phyloP scores from a whole-genome alignment of 2,888 invertebrate species.

The Agrochola lota region DNA sequence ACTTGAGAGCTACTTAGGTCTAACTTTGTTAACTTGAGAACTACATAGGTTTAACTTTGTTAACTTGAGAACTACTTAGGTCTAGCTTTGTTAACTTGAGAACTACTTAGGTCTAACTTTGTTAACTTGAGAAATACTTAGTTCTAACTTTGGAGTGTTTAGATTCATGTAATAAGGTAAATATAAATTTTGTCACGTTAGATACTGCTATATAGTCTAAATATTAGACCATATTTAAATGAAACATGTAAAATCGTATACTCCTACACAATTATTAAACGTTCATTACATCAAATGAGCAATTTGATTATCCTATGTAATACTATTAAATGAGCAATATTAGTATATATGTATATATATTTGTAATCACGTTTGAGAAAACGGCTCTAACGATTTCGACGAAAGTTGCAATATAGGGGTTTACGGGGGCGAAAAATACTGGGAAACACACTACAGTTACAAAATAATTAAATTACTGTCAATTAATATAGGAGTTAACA shows the following conservation, averaged over 20 bases:
- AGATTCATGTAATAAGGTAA: not conserved
- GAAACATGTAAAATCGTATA: not conserved
- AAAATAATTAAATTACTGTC: slow-evolving; percentile 8
- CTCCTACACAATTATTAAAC: not conserved
- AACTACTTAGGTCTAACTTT: too few relatives aligned
- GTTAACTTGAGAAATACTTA: not conserved
- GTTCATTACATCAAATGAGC: not conserved
- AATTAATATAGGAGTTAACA: slow-evolving; percentile 26
- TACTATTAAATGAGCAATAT: too few relatives aligned
- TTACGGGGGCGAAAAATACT: too few relatives aligned
- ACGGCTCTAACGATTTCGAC: too few relatives aligned
- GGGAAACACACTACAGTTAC: not conserved
- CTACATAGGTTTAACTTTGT: too few relatives aligned
- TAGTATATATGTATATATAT: too few relatives aligned
- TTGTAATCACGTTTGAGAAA: too few relatives aligned
- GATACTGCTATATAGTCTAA: not conserved
- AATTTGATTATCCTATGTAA: not conserved
- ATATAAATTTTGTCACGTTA: not conserved
- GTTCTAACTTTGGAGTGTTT: not conserved
- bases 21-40: too few relatives aligned
- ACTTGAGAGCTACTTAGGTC: not conserved
- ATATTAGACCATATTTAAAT: not conserved
- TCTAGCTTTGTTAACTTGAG: too few relatives aligned
- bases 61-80: too few relatives aligned
- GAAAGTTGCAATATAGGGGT: too few relatives aligned